These are phyloP conservation scores for Lathronympha strigana DNA, from an alignment of 2,888 invertebrate species.

Conservation along the genomic window DNA sequence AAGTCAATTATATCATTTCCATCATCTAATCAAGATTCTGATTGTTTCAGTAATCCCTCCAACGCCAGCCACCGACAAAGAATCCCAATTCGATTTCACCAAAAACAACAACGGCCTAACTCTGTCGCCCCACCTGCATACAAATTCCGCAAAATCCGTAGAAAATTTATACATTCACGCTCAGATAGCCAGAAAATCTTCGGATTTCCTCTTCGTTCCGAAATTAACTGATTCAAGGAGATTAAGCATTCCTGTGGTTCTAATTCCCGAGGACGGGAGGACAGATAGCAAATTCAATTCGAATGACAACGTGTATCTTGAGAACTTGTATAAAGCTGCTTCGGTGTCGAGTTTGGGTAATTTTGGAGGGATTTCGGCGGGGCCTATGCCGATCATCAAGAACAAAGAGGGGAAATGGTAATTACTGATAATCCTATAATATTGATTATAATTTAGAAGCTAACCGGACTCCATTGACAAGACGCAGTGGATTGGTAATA, in stretches of 20 bases:
- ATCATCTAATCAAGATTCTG: not conserved
- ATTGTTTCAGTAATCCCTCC: slow-evolving; percentile 75
- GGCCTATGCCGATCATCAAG: slow-evolving; percentile 78
- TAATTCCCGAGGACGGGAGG: slow-evolving; percentile 67
- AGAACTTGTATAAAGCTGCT: slow-evolving; percentile 77
- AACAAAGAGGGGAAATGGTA: slow-evolving; percentile 82
- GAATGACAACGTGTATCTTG: slow-evolving; percentile 71
- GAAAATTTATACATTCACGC: slow-evolving; percentile 67
- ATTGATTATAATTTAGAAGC: not conserved
- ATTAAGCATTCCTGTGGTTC: slow-evolving; percentile 74
- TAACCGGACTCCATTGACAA: too few species aligned
- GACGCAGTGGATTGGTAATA: slow-evolving; percentile 12
- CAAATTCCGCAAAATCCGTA: slow-evolving; percentile 64
- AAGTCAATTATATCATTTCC: too few species aligned
- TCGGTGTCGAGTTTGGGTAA: slow-evolving; percentile 77
- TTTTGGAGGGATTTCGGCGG: slow-evolving; percentile 72
- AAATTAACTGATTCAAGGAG: slow-evolving; percentile 69
- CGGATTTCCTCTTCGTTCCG: slow-evolving; percentile 68
- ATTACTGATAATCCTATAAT: slow-evolving; percentile 20
- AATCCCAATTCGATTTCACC: slow-evolving; percentile 65
- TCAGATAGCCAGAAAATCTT: slow-evolving; percentile 57
- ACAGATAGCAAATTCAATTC: slow-evolving; percentile 74
- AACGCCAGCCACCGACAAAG: slow-evolving; percentile 70
- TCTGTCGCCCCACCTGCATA: slow-evolving; percentile 41
- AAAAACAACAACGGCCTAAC: slow-evolving; percentile 52